Evolutionary conservation across 2,888 invertebrate species (phyloP).

Genomic region (Thumatha senex): DNA sequence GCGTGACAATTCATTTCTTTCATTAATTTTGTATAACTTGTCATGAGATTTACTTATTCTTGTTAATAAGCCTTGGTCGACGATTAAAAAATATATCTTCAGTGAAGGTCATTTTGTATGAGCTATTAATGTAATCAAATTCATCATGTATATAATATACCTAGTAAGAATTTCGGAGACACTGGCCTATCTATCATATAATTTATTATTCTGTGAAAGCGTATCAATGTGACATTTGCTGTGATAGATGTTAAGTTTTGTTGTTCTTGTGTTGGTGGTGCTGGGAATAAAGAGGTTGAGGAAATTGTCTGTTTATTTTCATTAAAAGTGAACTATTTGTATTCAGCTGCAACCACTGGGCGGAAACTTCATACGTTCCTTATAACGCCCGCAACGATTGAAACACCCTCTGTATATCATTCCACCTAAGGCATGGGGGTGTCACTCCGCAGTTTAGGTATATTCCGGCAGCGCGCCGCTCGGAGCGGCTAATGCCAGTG

Average conservation of each 20-base stretch:
- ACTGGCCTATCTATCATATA: slow-evolving; percentile 13
- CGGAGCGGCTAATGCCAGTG: too few species aligned
- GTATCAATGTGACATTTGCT: slow-evolving; percentile 53
- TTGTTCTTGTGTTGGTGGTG: slow-evolving; percentile 61
- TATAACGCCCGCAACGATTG: too few species aligned
- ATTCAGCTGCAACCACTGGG: too few species aligned
- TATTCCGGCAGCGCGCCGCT: too few species aligned
- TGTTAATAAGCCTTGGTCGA: background rate
- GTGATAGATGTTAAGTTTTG: slow-evolving; percentile 72
- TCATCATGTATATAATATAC: too few species aligned
- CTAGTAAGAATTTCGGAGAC: slow-evolving; percentile 5
- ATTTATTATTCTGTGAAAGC: slow-evolving; percentile 24
- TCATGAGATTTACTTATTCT: background rate
- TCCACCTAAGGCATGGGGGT: too few species aligned
- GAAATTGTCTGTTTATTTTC: slow-evolving; percentile 32
- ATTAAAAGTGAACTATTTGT: background rate
- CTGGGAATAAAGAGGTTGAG: slow-evolving; percentile 76
- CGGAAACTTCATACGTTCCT: too few species aligned
- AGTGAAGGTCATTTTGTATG: too few species aligned
- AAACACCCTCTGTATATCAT: too few species aligned
- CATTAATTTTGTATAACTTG: background rate
- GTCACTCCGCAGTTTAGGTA: too few species aligned
- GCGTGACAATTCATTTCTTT: background rate
- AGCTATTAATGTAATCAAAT: too few species aligned
- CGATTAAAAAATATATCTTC: background rate